Evolutionary conservation across 2,888 invertebrate genomes (phyloP).

Genomic region (Prosopocoilus inquinatus): DNA sequence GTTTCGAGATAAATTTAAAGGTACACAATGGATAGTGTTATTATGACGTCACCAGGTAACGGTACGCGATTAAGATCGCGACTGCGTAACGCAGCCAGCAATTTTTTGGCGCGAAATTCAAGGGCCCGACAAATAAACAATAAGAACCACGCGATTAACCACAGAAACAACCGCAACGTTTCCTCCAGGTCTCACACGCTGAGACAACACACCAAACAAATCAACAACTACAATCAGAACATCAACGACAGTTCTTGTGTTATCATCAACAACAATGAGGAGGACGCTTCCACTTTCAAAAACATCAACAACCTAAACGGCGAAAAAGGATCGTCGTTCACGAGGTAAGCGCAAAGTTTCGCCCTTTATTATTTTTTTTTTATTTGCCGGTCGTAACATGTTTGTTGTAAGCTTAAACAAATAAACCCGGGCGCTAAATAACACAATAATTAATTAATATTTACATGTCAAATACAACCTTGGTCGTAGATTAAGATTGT

Average conservation of each 20-base stretch:
- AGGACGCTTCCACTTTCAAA: conserved; percentile 11
- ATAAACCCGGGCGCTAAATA: too few species aligned
- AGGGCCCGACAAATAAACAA: conserved; percentile 19
- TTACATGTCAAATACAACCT: too few species aligned
- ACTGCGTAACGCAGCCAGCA: conserved; percentile 49
- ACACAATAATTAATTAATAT: too few species aligned
- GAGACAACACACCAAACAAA: conserved; percentile 23
- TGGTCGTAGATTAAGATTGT: too few species aligned
- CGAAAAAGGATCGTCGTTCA: conserved; percentile 24
- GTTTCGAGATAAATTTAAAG: neutral
- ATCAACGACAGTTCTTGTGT: conserved; percentile 18
- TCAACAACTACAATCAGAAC: conserved; percentile 16
- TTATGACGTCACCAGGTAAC: conserved; percentile 53
- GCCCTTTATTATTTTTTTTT: too few species aligned
- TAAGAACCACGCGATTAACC: conserved; percentile 21
- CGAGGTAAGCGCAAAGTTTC: conserved; percentile 19
- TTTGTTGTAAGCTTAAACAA: too few species aligned
- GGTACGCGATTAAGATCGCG: conserved; percentile 47
- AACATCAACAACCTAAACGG: conserved; percentile 17
- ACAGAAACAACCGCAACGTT: conserved; percentile 23
- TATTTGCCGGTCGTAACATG: too few species aligned
- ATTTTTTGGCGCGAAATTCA: conserved; percentile 27
- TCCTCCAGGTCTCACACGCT: conserved; percentile 14
- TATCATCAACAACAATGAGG: conserved; percentile 24
- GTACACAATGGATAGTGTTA: conserved; percentile 54